Percentiles rank a stretch among this genome's conserved stretches.
Conservation (phyloP, 2,113 vertebrate species). For the Tiliqua scincoides region DNA sequence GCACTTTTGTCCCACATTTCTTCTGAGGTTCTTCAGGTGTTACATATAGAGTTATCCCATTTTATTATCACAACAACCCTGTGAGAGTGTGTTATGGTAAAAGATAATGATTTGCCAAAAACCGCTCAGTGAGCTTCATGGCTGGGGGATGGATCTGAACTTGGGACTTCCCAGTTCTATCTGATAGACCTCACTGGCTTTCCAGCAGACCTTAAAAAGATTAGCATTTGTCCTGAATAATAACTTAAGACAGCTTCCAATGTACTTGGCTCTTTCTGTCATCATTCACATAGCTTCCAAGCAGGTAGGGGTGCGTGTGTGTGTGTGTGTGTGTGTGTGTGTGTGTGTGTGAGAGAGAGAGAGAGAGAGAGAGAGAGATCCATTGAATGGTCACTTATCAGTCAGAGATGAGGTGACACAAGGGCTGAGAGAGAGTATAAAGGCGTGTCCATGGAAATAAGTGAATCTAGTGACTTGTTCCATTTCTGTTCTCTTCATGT, state of each 20-base stretch:
- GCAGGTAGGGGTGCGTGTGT: no score
- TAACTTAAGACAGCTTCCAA: neutral
- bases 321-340: neutral
- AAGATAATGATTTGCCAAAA: neutral
- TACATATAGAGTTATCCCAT: neutral
- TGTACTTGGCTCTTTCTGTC: neutral
- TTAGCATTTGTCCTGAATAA: neutral
- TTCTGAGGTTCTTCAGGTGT: neutral
- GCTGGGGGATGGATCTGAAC: neutral
- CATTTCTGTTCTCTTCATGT: slow-evolving; percentile 14
- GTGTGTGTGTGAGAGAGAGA: neutral
- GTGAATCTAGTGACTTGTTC: neutral
- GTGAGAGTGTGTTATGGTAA: neutral
- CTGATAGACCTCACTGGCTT: neutral
- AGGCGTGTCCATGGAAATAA: neutral
- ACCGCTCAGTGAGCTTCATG: neutral
- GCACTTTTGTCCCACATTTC: neutral
- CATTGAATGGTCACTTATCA: accelerated
- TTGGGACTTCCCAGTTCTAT: neutral
- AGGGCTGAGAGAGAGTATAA: neutral
- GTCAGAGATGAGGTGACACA: accelerated
- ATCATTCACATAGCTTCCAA: neutral
- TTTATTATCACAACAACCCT: neutral
- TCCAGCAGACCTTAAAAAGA: neutral
- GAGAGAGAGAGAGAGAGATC: no score